Evolutionary conservation across 2,888 invertebrate genomes (phyloP).

Genomic region (Drosophila monieri): DNA sequence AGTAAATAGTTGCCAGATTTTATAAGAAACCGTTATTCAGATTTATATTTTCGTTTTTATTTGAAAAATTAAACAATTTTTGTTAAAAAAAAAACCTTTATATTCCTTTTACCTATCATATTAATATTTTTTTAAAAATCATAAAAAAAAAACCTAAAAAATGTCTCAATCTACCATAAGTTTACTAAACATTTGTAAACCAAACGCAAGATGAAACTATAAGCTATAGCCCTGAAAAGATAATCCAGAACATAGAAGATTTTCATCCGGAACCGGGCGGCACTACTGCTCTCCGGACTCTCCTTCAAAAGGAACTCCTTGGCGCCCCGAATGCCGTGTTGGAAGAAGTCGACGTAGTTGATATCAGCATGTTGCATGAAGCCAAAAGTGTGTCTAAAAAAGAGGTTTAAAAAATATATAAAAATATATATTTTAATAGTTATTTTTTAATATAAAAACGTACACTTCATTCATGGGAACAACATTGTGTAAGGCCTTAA

Average conservation of each 20-base stretch:
- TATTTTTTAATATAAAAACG: conserved; percentile 9
- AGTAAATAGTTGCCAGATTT: not conserved
- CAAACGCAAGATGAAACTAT: conserved; percentile 57
- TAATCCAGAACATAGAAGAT: conserved; percentile 68
- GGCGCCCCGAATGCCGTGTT: conserved; percentile 77
- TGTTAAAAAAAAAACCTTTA: no score
- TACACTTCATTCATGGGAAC: conserved; percentile 58
- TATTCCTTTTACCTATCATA: no score
- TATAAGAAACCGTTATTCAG: not conserved
- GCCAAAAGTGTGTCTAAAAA: conserved; percentile 58
- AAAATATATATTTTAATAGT: not conserved
- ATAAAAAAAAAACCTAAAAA: not conserved
- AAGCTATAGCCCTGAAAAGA: conserved; percentile 59
- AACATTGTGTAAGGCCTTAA: conserved; percentile 56
- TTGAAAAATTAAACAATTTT: not conserved
- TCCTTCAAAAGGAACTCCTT: conserved; percentile 81
- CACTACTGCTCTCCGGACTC: conserved; percentile 65
- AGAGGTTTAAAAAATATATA: no score
- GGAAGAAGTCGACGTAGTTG: conserved; percentile 75
- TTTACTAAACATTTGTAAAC: conserved; percentile 44
- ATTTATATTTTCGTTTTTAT: no score
- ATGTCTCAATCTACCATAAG: conserved; percentile 10
- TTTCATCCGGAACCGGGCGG: conserved; percentile 65
- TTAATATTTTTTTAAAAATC: not conserved
- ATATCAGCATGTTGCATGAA: conserved; percentile 69